These are phyloP conservation scores for Plectrocnemia conspersa DNA, from an alignment of 1,140 invertebrate genomes.

Conservation along the genomic window DNA sequence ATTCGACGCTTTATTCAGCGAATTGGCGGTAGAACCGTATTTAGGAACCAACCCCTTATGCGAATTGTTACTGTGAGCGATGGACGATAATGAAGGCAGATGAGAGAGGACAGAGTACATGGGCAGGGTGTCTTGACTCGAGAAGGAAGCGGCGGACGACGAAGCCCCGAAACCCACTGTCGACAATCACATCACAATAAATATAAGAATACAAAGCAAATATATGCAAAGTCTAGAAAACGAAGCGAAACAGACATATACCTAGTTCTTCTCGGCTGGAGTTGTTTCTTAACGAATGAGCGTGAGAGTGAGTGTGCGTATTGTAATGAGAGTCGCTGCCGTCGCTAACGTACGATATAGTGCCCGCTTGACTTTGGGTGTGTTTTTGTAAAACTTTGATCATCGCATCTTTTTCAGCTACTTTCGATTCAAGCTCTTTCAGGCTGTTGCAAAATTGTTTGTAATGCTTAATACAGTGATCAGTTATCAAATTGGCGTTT, in stretches of 20 bases:
- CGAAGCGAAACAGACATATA: slow-evolving; percentile 25
- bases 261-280: slow-evolving; percentile 49
- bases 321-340: slow-evolving; percentile 37
- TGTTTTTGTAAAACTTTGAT: slow-evolving; percentile 82
- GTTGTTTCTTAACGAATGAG: slow-evolving; percentile 46
- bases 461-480: slow-evolving; percentile 33
- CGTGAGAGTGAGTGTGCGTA: slow-evolving; percentile 31
- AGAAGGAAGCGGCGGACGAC: slow-evolving; percentile 49
- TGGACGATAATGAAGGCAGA: slow-evolving; percentile 45
- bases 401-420: slow-evolving; percentile 86
- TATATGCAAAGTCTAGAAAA: no score
- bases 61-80: slow-evolving; percentile 33
- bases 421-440: slow-evolving; percentile 81
- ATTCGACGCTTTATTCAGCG: slow-evolving; percentile 26
- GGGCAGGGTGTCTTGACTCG: slow-evolving; percentile 44
- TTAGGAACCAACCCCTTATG: slow-evolving; percentile 25
- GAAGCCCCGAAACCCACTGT: slow-evolving; percentile 41
- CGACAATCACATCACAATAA: slow-evolving; percentile 10
- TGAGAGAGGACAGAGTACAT: slow-evolving; percentile 43
- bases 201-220: no score
- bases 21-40: slow-evolving; percentile 33
- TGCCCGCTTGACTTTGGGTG: slow-evolving; percentile 60
- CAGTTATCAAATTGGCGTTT: slow-evolving; percentile 10
- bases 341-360: slow-evolving; percentile 52
- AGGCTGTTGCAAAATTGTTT: no score